Conservation (phyloP, 2,888 invertebrate genomes). For the Ochlodes sylvanus region DNA sequence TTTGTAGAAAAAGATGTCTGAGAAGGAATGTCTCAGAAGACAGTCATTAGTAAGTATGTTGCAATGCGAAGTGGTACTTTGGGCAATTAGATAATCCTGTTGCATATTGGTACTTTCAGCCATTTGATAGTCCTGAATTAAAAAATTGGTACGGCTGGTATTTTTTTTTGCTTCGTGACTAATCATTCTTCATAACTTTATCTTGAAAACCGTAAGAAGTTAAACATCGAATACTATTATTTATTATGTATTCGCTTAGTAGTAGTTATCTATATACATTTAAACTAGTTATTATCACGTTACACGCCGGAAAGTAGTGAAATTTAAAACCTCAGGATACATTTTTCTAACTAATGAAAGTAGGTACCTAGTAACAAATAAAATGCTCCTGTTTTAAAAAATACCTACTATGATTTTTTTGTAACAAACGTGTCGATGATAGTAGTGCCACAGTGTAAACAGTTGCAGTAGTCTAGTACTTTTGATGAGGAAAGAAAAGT, state of each 20-base stretch:
- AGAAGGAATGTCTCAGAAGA: too few species aligned
- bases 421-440: not conserved
- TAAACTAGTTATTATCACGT: conserved; percentile 84
- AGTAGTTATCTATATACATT: conserved; percentile 72
- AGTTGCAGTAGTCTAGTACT: not conserved
- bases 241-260: conserved; percentile 60
- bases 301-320: conserved; percentile 62
- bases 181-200: conserved; percentile 28
- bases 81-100: not conserved
- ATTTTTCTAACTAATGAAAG: conserved; percentile 11
- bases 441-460: not conserved
- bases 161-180: not conserved
- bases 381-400: not conserved
- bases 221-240: conserved; percentile 55
- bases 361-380: conserved; percentile 11
- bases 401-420: not conserved
- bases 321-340: conserved; percentile 12
- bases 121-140: too few species aligned
- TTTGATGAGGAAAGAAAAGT: not conserved
- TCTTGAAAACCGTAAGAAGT: conserved; percentile 38
- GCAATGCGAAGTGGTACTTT: not conserved
- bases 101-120: too few species aligned
- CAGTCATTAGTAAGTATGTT: not conserved
- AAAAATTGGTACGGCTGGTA: too few species aligned
- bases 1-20: too few species aligned